A percentile compares a stretch with the other conserved stretches of the same genome.
Evolutionary conservation across 2,113 vertebrate species (phyloP).

Genomic region (Abramis brama): DNA sequence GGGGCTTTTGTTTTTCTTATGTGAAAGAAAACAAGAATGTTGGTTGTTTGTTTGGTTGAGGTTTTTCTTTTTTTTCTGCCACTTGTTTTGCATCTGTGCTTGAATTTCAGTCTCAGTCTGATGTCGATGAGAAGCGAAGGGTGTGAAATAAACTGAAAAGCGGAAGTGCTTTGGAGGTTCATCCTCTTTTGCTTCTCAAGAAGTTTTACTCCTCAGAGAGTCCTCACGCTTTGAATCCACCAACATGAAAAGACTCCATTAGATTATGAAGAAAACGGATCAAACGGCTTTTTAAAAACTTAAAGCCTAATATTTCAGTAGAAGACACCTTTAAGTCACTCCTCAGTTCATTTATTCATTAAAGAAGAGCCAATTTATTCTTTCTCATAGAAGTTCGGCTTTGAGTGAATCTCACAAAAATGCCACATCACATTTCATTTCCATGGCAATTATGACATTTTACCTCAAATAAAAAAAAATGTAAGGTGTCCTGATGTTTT

Average conservation of each 20-base stretch:
- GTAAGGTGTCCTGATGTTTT: neutral
- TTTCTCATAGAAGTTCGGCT: neutral
- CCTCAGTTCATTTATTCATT: constrained; percentile 19
- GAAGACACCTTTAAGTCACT: constrained; percentile 22
- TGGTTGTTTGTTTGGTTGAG: neutral
- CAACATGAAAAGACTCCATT: constrained; percentile 18
- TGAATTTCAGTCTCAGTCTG: neutral
- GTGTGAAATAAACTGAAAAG: neutral
- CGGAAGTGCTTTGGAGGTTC: neutral
- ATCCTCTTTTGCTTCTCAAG: neutral
- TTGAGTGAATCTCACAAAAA: neutral
- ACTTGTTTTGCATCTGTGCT: neutral
- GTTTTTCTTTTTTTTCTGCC: neutral
- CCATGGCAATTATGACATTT: neutral
- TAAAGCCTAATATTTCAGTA: neutral
- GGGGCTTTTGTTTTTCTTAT: neutral
- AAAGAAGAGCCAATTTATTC: neutral
- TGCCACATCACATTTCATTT: neutral
- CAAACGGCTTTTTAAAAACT: neutral
- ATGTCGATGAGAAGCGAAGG: neutral
- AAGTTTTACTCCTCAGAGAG: neutral
- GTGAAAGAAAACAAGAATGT: neutral
- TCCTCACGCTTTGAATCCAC: constrained; percentile 19
- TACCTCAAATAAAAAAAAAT: neutral
- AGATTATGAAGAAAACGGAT: neutral